Evolutionary conservation across 2,888 invertebrate species (phyloP), one percentile per base, ranked within the genome.

Genomic region (Xestia xanthographa): DNA sequence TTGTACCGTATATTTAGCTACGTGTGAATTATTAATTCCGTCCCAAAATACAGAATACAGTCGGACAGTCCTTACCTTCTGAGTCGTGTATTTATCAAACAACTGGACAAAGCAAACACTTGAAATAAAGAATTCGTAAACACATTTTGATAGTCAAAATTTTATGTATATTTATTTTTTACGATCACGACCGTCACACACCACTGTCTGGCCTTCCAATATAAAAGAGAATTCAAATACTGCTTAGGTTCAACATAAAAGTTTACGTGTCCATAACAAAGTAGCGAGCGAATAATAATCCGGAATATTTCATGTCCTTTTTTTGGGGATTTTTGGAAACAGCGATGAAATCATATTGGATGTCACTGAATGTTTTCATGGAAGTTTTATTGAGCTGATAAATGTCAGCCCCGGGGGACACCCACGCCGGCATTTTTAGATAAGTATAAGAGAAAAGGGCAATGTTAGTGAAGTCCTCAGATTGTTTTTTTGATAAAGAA

Each of bases 331-430:
- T 91, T 91, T 92, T 90, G 90, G 90, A 90, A 89, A 91, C 88
- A 90, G 92, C 93, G 90, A 93, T 94, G 94, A 94, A 94, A 94
- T 95, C 93, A 93, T 94, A 95, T 94, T 94, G 94, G 93, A 94
- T 93, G 94, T 93, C 94, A 92, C 92, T 92, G 92, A 95, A 94
- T 95, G 94, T 94, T 93, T 94, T 94, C 94, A 94, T 94, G 90
- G 91, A 92, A 94, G 93, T 95, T 95, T 95, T 95, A 95, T 95
- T 94, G 93, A 90, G 91, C 93, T 94, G 94, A 94, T 95, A 95
- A 95, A 94, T 94, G 95, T 92, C 90, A 91, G 92, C 93, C 95
- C 89, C 90, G 80, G 85, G 95, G 94, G 94, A 92, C 87, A 87
- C 90, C 91, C 86, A 89, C 91, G 93, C 89, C 86, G 91, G 92